Percentiles rank a stretch among this genome's conserved stretches.
Conservation (phyloP, 2,797 vertebrate species). For the Trichosurus vulpecula region DNA sequence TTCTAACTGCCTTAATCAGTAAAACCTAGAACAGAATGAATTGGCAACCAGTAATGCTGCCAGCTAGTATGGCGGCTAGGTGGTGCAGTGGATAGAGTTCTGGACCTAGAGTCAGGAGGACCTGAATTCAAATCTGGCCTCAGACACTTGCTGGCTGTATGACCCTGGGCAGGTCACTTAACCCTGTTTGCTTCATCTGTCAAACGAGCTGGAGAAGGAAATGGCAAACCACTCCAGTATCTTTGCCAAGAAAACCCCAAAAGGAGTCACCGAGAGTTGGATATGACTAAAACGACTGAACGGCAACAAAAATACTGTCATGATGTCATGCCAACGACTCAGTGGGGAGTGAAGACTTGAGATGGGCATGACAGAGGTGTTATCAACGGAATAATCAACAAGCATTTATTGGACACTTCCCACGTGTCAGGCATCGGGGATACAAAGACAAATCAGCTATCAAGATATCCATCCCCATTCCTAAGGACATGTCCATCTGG, state of each 20-base stretch:
- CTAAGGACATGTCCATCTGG: neutral
- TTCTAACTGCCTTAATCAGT: slow-evolving; percentile 8
- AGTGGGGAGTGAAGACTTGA: neutral
- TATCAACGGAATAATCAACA: neutral
- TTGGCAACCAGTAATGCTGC: neutral
- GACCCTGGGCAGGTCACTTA: neutral
- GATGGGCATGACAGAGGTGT: neutral
- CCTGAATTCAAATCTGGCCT: neutral
- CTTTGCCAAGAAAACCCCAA: neutral
- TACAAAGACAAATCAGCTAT: neutral
- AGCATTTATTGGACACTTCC: neutral
- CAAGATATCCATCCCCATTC: neutral
- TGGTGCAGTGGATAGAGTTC: neutral
- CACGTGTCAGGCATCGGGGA: neutral
- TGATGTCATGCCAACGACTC: neutral
- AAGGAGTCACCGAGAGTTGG: neutral
- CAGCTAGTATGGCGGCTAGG: neutral
- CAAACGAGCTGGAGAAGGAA: neutral
- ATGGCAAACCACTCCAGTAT: neutral
- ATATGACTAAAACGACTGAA: neutral
- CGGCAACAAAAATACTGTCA: neutral
- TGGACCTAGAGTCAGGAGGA: neutral
- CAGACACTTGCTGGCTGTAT: neutral
- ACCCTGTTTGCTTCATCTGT: neutral
- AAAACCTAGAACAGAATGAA: slow-evolving; percentile 29